Percentiles rank a stretch among this genome's conserved stretches.
phyloP scores from a whole-genome alignment of 1,140 invertebrate species.

The Ooceraea biroi region DNA sequence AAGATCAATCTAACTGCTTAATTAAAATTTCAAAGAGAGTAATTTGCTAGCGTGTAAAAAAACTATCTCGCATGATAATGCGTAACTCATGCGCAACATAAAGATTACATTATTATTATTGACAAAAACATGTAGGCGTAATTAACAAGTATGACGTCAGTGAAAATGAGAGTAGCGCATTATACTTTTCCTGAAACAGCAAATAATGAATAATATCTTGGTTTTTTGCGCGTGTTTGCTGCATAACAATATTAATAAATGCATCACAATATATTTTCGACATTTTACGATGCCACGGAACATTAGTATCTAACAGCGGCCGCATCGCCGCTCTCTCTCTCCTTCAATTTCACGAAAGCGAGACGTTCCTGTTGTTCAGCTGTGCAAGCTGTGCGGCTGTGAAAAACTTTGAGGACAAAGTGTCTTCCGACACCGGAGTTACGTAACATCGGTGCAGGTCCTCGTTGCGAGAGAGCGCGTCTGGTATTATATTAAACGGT shows the following conservation, averaged over 20 bases:
- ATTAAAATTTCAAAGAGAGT: conserved; percentile 28
- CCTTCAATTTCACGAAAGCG: not conserved
- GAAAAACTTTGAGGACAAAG: conserved; percentile 52
- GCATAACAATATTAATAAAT: too few species aligned
- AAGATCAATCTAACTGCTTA: conserved; percentile 11
- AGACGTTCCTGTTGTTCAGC: not conserved
- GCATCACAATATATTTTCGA: too few species aligned
- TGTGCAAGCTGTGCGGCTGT: conserved; percentile 14
- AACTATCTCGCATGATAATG: not conserved
- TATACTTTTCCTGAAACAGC: too few species aligned
- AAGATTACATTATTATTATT: too few species aligned
- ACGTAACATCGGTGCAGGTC: conserved; percentile 55
- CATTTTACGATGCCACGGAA: too few species aligned
- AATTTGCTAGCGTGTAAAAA: not conserved
- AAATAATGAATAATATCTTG: too few species aligned
- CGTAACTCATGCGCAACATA: not conserved
- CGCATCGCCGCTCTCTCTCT: not conserved
- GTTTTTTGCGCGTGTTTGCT: too few species aligned
- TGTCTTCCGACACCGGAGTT: conserved; percentile 56
- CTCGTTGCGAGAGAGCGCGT: conserved; percentile 46
- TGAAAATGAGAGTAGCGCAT: too few species aligned
- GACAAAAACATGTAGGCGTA: too few species aligned
- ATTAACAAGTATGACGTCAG: too few species aligned
- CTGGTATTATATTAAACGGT: conserved; percentile 56
- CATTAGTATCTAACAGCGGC: not conserved